Evolutionary conservation across 2,113 vertebrate species (phyloP), one percentile per base, ranked within the genome.

Genomic region (Callipepla squamata): DNA sequence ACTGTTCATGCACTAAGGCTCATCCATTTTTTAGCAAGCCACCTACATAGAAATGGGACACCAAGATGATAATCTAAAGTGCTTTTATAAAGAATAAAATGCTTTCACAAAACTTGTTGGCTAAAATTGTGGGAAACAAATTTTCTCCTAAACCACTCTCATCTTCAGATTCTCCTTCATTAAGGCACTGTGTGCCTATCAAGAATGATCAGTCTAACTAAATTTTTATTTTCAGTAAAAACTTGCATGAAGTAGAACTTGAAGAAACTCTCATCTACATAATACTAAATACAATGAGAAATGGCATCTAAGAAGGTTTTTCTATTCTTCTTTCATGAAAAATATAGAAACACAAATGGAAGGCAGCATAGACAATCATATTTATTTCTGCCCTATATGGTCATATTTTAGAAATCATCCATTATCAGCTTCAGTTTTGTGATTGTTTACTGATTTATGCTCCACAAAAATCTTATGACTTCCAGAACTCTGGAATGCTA

Each of bases 21-120:
- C 78, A 40, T 57, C 53, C 61, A 89, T 74, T 86, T 87, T 92
- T 95, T 70, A 87, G 66, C 55, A 94, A 96, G 85, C 25, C 38
- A 93, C 7, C 48, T 93, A 50, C 28, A 81, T 28, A 78, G 47
- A 83, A 85, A 90, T 19, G 42, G 23, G 17, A 2, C 7, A 62
- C 45, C 86, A 70, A 73, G 40, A 45, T 17, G 89, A 62, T 72
- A 80, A 85, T 19, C 85, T 38, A 16, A 85, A 87, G 42, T n/a
- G 2, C 38, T 76, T 93, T 93, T 69, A 83, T 44, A 32, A 79
- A 83, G 55, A 89, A 77, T 45, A 7, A 59, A 95, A 28, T 15
- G 47, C 50, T 93, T 94, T 86, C 42, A 53, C 58, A n/a, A 93
- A 80, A 86, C 8, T 9, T 8, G 11, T 42, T 58, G 40, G 72